Conservation (phyloP, 2,797 vertebrate genomes). For the Pseudochromis fuscus region DNA sequence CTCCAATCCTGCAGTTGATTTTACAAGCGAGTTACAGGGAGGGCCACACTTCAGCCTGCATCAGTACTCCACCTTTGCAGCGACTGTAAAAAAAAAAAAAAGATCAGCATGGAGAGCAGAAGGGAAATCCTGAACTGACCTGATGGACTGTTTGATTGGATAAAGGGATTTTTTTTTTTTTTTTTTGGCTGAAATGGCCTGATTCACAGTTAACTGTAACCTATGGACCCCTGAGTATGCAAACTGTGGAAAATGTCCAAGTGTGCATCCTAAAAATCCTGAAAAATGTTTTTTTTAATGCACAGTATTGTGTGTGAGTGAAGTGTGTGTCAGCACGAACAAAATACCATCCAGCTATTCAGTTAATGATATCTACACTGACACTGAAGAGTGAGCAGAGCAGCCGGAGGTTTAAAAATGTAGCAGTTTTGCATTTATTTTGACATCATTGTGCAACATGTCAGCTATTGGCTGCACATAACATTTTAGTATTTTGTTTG, state of each 20-base stretch:
- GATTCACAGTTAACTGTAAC: neutral
- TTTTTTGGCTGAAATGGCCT: slow-evolving; percentile 1
- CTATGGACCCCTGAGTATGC: neutral
- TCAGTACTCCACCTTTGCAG: slow-evolving; percentile 44
- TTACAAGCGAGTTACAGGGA: slow-evolving; percentile 41
- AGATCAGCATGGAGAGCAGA: slow-evolving; percentile 23
- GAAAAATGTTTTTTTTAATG: slow-evolving; percentile 1
- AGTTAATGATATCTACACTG: slow-evolving; percentile 13
- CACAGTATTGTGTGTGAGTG: neutral
- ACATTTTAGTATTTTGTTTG: slow-evolving; percentile 27
- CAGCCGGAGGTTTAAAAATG: slow-evolving; percentile 16
- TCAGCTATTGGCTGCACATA: slow-evolving; percentile 14
- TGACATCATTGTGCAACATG: neutral
- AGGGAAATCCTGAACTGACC: slow-evolving; percentile 26
- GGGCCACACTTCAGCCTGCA: slow-evolving; percentile 36
- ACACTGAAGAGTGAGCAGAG: slow-evolving; percentile 12
- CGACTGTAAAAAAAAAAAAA: slow-evolving; percentile 48
- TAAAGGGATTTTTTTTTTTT: slow-evolving; percentile 3
- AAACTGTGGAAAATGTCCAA: neutral
- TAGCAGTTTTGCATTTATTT: slow-evolving; percentile 23
- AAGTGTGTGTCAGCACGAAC: neutral
- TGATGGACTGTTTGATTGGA: slow-evolving; percentile 5
- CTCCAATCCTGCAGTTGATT: slow-evolving; percentile 54
- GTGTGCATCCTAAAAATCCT: slow-evolving; percentile 1
- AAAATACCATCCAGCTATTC: slow-evolving; percentile 11